These are phyloP conservation scores for Clostera curtula DNA, from an alignment of 2,888 invertebrate species.

Conservation along the genomic window DNA sequence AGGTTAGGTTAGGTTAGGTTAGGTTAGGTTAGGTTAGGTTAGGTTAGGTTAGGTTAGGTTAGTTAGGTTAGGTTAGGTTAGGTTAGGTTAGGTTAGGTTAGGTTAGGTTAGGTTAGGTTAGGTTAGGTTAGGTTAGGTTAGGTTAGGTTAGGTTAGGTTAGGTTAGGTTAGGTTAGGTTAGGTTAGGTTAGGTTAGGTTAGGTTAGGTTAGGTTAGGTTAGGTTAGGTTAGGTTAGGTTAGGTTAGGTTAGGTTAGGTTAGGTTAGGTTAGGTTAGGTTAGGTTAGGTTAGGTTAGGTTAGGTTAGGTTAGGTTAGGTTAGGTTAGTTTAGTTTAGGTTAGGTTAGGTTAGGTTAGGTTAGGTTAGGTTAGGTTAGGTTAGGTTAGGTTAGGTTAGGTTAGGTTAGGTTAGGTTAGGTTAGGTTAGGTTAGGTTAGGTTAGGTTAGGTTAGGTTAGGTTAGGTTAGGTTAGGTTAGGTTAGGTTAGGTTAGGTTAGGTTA, in stretches of 20 bases:
- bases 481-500: conserved; percentile 17
- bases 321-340: conserved; percentile 15
- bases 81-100: conserved; percentile 17
- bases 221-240: conserved; percentile 16
- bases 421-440: conserved; percentile 15
- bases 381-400: conserved; percentile 15
- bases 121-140: conserved; percentile 16
- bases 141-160: conserved; percentile 15
- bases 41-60: conserved; percentile 13
- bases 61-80: conserved; percentile 14
- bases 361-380: conserved; percentile 8
- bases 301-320: conserved; percentile 16
- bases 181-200: conserved; percentile 14
- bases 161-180: conserved; percentile 12
- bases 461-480: conserved; percentile 19
- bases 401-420: conserved; percentile 15
- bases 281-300: conserved; percentile 16
- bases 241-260: conserved; percentile 18
- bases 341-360: conserved; percentile 8
- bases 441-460: conserved; percentile 16
- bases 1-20: conserved; percentile 12
- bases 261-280: conserved; percentile 14
- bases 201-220: conserved; percentile 15
- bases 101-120: conserved; percentile 16
- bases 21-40: conserved; percentile 11